These are phyloP conservation scores for Ceratina calcarata DNA, from an alignment of 1,140 invertebrate species.

Conservation along the genomic window DNA sequence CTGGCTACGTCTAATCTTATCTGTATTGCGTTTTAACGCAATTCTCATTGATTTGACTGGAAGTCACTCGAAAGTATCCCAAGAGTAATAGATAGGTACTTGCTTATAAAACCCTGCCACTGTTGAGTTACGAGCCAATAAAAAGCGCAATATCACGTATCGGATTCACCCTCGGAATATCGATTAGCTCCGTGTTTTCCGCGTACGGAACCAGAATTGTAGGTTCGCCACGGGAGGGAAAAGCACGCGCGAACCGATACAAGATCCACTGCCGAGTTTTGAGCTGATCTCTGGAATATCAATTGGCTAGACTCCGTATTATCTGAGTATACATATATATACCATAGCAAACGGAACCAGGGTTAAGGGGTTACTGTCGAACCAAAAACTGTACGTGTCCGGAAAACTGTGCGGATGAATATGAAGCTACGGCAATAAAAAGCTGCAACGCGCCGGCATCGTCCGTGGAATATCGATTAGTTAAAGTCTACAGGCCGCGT, in stretches of 20 bases:
- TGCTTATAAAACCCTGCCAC: not conserved
- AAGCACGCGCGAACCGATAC: not conserved
- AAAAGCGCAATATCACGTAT: constrained; percentile 1
- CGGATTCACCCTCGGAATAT: not conserved
- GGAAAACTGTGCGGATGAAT: not conserved
- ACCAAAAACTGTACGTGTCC: constrained; percentile 14
- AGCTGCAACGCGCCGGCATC: not conserved
- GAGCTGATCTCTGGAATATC: constrained; percentile 13
- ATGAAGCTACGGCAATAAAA: not conserved
- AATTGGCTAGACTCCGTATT: not conserved
- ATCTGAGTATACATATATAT: not conserved
- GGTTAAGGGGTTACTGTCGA: constrained; percentile 8
- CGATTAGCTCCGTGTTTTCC: not conserved
- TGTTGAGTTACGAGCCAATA: not conserved
- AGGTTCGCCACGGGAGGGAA: not conserved
- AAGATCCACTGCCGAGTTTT: not conserved
- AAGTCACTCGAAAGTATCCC: no score
- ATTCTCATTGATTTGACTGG: no score
- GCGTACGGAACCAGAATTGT: not conserved
- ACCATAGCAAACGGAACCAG: not conserved
- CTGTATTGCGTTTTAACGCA: no score
- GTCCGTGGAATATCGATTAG: constrained; percentile 35
- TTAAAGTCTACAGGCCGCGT: not conserved
- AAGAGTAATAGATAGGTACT: no score
- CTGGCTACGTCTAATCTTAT: no score